Conservation (phyloP, 2,888 invertebrate species). For the Drosophila atroscutellata region DNA sequence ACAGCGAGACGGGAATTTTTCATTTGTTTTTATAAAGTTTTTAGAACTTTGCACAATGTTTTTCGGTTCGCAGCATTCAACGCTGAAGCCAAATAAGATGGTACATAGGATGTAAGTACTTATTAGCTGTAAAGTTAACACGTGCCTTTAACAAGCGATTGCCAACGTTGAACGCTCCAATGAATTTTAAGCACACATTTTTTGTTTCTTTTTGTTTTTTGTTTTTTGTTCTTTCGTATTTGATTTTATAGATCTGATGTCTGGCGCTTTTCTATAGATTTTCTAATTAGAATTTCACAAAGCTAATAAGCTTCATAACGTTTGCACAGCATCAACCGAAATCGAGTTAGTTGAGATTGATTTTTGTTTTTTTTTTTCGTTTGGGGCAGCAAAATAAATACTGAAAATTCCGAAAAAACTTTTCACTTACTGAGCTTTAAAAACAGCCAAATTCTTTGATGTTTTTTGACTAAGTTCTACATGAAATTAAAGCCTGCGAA, state of each 20-base stretch:
- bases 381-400: neutral
- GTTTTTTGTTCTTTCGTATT: neutral
- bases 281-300: conserved; percentile 57
- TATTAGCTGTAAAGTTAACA: conserved; percentile 55
- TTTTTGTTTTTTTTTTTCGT: neutral
- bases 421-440: conserved; percentile 2
- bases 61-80: conserved; percentile 11
- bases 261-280: conserved; percentile 10
- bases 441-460: neutral
- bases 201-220: conserved; percentile 1
- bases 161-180: conserved; percentile 41
- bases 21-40: conserved; percentile 61
- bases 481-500: conserved; percentile 46
- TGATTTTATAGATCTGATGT: conserved; percentile 28
- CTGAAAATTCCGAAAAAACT: neutral
- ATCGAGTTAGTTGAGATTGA: conserved; percentile 23
- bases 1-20: conserved; percentile 33
- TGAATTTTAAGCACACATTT: conserved; percentile 54
- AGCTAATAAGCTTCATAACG: conserved; percentile 39
- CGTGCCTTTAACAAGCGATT: conserved; percentile 47
- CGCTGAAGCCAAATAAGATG: neutral
- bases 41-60: conserved; percentile 51
- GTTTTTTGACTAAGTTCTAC: conserved; percentile 3
- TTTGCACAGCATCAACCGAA: conserved; percentile 22
- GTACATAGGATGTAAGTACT: conserved; percentile 23